Conservation (phyloP, 1,140 invertebrate species). For the Manduca sexta region DNA sequence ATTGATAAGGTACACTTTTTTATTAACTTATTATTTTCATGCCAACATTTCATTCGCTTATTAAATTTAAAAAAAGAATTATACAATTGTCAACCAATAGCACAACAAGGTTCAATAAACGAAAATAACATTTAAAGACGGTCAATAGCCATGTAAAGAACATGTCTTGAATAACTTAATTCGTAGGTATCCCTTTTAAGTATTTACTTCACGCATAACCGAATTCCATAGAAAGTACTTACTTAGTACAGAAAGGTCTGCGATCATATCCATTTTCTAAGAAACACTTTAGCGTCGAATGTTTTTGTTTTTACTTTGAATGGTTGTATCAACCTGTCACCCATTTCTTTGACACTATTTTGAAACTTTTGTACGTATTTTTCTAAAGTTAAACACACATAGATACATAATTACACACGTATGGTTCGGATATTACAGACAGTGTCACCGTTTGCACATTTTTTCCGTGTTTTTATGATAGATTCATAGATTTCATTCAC, state of each 20-base stretch:
- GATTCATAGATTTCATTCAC: slow-evolving; percentile 28
- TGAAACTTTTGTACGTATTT: slow-evolving; percentile 4
- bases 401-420: slow-evolving; percentile 1
- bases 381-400: slow-evolving; percentile 1
- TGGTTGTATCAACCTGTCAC: slow-evolving; percentile 58
- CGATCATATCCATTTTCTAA: slow-evolving; percentile 56
- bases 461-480: slow-evolving; percentile 34
- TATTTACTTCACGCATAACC: background rate
- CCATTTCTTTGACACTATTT: slow-evolving; percentile 56
- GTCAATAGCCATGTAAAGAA: too few species aligned
- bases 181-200: too few species aligned
- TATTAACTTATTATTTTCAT: too few species aligned
- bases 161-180: too few species aligned
- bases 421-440: background rate
- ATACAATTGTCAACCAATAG: too few species aligned
- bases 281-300: slow-evolving; percentile 15
- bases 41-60: too few species aligned
- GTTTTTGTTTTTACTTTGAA: slow-evolving; percentile 58
- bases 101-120: too few species aligned
- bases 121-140: too few species aligned
- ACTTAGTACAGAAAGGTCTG: slow-evolving; percentile 54
- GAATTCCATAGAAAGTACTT: slow-evolving; percentile 34
- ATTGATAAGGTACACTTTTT: too few species aligned
- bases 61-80: too few species aligned
- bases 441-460: slow-evolving; percentile 27